A percentile compares a stretch with the other conserved stretches of the same genome.
Evolutionary conservation across 2,797 vertebrate species (phyloP).

Genomic region (Corythornis leucogaster): DNA sequence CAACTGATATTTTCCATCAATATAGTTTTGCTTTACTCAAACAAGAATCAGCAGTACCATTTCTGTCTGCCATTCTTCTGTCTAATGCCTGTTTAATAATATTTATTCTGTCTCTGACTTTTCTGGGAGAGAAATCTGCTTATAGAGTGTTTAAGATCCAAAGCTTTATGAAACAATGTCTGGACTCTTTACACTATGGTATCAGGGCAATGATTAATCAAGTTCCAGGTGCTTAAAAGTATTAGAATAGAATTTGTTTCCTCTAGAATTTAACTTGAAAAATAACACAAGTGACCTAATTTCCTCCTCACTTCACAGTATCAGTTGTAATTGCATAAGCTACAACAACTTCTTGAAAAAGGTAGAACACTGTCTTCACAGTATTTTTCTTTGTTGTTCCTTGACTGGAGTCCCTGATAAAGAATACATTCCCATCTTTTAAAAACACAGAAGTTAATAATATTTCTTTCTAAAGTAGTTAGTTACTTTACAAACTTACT

Average conservation of each 20-base stretch:
- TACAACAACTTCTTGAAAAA: not conserved
- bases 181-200: not conserved
- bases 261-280: conserved; percentile 8
- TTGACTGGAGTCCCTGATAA: not conserved
- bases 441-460: not conserved
- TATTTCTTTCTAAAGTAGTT: not conserved
- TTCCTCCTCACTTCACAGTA: not conserved
- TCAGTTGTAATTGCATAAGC: not conserved
- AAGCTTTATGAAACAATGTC: not conserved
- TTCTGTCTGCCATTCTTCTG: not conserved
- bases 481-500: not conserved
- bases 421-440: not conserved
- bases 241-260: not conserved
- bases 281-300: not conserved
- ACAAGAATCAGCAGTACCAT: not conserved
- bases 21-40: not conserved
- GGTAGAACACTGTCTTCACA: not conserved
- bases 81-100: not conserved
- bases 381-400: not conserved
- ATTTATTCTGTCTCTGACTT: not conserved
- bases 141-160: not conserved
- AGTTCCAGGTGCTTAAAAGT: not conserved
- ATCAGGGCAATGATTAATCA: not conserved
- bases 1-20: not conserved
- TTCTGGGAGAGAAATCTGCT: not conserved